Evolutionary conservation across 2,888 invertebrate genomes (phyloP).

Genomic region (Drymonia ruficornis): DNA sequence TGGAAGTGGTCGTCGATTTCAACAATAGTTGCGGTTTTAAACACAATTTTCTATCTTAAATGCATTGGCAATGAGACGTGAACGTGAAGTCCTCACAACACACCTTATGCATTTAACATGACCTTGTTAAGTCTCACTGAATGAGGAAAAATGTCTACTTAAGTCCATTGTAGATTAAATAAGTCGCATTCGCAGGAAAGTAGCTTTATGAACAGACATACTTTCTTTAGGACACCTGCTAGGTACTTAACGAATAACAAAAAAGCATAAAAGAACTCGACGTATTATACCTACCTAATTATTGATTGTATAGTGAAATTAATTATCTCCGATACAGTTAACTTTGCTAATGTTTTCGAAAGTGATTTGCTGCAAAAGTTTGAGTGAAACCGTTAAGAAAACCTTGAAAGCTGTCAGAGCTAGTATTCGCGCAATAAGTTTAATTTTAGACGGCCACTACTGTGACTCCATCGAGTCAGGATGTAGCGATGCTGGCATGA

Average conservation of each 20-base stretch:
- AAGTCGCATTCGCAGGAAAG: background rate
- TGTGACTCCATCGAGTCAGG: constrained; percentile 1
- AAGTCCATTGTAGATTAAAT: background rate
- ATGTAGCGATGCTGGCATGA: background rate
- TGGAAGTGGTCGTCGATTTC: no score
- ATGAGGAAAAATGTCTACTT: background rate
- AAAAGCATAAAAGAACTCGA: constrained; percentile 4
- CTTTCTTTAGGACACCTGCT: background rate
- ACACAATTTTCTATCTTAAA: background rate
- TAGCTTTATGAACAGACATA: background rate
- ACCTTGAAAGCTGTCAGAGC: constrained; percentile 7
- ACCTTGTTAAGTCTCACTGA: background rate
- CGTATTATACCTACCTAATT: background rate
- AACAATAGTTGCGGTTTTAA: background rate
- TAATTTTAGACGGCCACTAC: constrained; percentile 4
- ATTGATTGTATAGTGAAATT: constrained; percentile 3
- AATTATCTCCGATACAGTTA: constrained; percentile 4
- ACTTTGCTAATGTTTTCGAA: constrained; percentile 7
- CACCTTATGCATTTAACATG: background rate
- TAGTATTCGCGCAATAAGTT: constrained; percentile 4
- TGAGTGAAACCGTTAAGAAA: constrained; percentile 4
- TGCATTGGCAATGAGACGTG: background rate
- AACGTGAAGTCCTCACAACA: constrained; percentile 1
- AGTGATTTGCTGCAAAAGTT: constrained; percentile 5
- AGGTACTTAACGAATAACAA: constrained; percentile 4